Evolutionary conservation across 2,113 vertebrate species (phyloP), one percentile per base, ranked within the genome.

Genomic region (Myanophis thanlyinensis): DNA sequence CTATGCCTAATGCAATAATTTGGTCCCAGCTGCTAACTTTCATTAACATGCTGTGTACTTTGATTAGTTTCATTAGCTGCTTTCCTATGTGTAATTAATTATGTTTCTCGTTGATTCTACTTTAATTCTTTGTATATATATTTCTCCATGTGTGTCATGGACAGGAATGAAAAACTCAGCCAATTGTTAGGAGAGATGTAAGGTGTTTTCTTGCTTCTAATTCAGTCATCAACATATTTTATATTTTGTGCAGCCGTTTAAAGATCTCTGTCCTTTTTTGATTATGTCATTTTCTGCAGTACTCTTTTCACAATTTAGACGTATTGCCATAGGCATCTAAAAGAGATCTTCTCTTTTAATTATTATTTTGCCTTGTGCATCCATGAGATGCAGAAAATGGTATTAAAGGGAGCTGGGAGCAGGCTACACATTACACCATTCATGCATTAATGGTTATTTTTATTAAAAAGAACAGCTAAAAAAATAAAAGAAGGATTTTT

Each of bases 21-120:
- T 89, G 88, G 0, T 91, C 59, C 62, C 25, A 87, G 30, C 90
- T 95, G 88, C 92, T 93, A n/a, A 40, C 67, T 94, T 95, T 89
- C 93, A 53, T 86, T 92, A 80, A 87, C 11, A 91, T 2, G 13
- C 27, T 56, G 20, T 92, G n/a, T 93, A 9, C 44, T 87, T 91
- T 48, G 12, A 62, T 89, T 93, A 23, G 3, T 49, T 95, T 91
- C 62, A 89, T 95, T 56, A 46, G 44, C 54, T 92, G 51, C 9
- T 93, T 92, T 95, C 56, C 46, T 56, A 59, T 91, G n/a, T 85
- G 52, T 48, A 47, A 18, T 73, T 91, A 90, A 92, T 85, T 94
- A 67, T 15, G 88, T 92, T 93, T 93, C 5, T 30, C 92, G n/a
- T 94, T 94, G 92, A 86, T 92, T 94, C 93, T 89, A 54, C 53